These are phyloP conservation scores for Triplophysa siluroides DNA, from an alignment of 2,113 vertebrate species.

Conservation along the genomic window DNA sequence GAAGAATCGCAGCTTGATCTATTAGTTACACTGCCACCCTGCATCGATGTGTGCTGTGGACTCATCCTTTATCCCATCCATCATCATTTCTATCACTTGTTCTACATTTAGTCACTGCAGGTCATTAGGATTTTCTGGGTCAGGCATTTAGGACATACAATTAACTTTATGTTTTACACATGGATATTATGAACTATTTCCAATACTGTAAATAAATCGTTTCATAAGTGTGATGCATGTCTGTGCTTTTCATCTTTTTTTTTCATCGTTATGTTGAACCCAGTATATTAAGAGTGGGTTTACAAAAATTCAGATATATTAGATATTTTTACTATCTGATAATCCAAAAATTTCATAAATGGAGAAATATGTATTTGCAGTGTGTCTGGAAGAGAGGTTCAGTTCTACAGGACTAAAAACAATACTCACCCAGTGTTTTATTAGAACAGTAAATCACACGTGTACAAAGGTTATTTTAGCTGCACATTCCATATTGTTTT, in stretches of 20 bases:
- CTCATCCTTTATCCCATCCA: slow-evolving; percentile 12
- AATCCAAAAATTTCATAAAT: neutral
- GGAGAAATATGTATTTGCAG: neutral
- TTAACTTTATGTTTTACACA: neutral
- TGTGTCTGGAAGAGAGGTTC: neutral
- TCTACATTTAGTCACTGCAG: neutral
- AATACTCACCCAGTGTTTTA: neutral
- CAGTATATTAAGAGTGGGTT: too few species aligned
- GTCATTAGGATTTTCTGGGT: neutral
- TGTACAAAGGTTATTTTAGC: neutral
- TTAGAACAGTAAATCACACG: neutral
- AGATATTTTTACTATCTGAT: neutral
- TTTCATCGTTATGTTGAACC: too few species aligned
- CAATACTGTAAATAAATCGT: too few species aligned
- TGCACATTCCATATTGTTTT: too few species aligned
- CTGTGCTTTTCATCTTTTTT: too few species aligned
- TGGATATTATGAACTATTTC: neutral
- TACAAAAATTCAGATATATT: too few species aligned
- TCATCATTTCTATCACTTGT: slow-evolving; percentile 3
- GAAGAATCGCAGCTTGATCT: slow-evolving; percentile 31
- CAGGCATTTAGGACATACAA: neutral
- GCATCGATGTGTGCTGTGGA: neutral
- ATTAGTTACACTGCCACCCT: slow-evolving; percentile 12
- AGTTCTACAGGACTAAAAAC: neutral
- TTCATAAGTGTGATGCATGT: too few species aligned